Base-by-base conservation (phyloP, 2,888 invertebrate genomes). In the Hetaerina titia region DNA sequence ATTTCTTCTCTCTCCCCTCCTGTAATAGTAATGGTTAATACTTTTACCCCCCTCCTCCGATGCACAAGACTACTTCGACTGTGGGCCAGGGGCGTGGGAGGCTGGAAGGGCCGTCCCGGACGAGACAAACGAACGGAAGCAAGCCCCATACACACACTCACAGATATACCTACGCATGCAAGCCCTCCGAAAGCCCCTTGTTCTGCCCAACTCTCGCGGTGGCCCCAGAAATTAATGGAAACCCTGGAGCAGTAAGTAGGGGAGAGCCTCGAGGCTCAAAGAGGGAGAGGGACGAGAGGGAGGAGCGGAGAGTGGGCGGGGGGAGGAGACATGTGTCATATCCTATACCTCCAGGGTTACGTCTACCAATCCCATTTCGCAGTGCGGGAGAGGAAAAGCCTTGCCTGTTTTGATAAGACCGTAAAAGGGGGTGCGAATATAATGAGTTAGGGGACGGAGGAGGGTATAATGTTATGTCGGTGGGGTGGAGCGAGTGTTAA, bases 321-420 rank as follows among this genome's bases (percentile, higher is more conserved):
- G 56, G 56, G 56, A 63, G 63, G 31, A 90, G 92, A 57, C 92
- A 92, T 64, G 69, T 92, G 92, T 92, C 92, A 92, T 58, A 58
- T 69, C 89, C 89, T 58, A 58, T 89, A 58, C 57, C 89, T 89
- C 58, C 56, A 57, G 58, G 58, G 22, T 22, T 31, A 81, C 56
- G 89, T 56, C 56, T 56, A 57, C 56, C 56, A 89, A n/a, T 58
- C 89, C 89, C 58, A 56, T 89, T 89, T 89, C 89, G 56, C n/a
- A 57, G 89, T 58, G 57, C 57, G 2, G 11, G 57, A 45, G 31
- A 31, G 31, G 69, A 69, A 81, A 31, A 81, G 31, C 25, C 31
- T 81, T 81, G 56, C 92, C 92, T 64, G 64, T 92, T 92, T 92
- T 92, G 92, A 92, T 92, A 92, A 92, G 92, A 69, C 64, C 69